Conservation (phyloP, 2,888 invertebrate genomes). For the Apamea anceps region DNA sequence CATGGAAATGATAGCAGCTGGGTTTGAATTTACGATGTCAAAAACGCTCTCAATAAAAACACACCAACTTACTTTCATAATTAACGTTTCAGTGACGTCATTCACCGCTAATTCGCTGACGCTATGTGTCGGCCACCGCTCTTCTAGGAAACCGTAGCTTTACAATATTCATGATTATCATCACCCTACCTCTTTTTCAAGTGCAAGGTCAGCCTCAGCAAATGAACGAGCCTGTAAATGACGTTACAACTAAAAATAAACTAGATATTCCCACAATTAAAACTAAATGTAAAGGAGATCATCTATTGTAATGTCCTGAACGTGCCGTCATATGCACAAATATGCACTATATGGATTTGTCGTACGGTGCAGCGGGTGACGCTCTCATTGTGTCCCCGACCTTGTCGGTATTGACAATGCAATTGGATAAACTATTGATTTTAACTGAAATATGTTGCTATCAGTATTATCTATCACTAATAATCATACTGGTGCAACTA, state of each 20-base stretch:
- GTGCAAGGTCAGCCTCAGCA: background rate
- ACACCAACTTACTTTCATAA: too few species aligned
- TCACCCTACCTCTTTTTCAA: background rate
- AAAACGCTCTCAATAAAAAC: too few species aligned
- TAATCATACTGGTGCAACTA: slow-evolving; percentile 3
- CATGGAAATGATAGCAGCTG: too few species aligned
- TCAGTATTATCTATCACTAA: too few species aligned
- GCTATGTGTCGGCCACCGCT: background rate
- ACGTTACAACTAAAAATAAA: slow-evolving; percentile 27
- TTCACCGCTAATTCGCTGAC: background rate
- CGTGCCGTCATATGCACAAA: slow-evolving; percentile 38
- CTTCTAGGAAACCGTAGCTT: background rate
- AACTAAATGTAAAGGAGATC: slow-evolving; percentile 17
- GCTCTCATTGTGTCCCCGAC: slow-evolving; percentile 45
- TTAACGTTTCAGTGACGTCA: background rate
- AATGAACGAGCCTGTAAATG: slow-evolving; percentile 4
- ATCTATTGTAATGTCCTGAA: slow-evolving; percentile 15
- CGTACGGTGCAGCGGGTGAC: slow-evolving; percentile 13
- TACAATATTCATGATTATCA: background rate
- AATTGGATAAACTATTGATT: slow-evolving; percentile 36
- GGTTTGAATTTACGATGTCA: too few species aligned
- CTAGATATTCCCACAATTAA: slow-evolving; percentile 21
- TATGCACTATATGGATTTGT: slow-evolving; percentile 6
- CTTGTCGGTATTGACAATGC: slow-evolving; percentile 43
- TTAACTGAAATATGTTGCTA: slow-evolving; percentile 42